Conservation (phyloP, 1,140 invertebrate species). For the Cotesia chilonis region DNA sequence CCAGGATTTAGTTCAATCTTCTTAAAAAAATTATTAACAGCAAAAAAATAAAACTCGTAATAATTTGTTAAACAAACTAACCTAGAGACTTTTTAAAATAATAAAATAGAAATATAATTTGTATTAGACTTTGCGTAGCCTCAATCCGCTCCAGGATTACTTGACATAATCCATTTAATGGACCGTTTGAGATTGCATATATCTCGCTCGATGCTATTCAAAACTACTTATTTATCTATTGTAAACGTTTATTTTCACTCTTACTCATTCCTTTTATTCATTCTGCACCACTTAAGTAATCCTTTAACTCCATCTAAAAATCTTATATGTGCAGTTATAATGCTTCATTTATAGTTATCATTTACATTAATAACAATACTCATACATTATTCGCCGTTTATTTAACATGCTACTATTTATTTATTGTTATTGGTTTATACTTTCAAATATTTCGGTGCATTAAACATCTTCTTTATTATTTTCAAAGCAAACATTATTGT, state of each 20-base stretch:
- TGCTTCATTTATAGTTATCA: no score
- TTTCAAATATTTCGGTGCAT: no score
- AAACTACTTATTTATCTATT: slow-evolving; percentile 18
- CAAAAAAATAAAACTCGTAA: not conserved
- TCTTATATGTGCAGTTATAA: not conserved
- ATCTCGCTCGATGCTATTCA: slow-evolving; percentile 7
- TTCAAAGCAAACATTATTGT: no score
- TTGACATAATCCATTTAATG: slow-evolving; percentile 21
- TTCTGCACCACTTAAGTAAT: slow-evolving; percentile 18
- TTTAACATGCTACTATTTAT: no score
- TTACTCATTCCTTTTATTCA: slow-evolving; percentile 5
- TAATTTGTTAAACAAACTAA: not conserved
- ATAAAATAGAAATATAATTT: not conserved
- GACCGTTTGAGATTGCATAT: not conserved
- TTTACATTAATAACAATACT: no score
- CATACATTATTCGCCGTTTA: not conserved
- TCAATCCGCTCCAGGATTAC: slow-evolving; percentile 6
- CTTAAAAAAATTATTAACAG: not conserved
- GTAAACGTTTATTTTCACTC: slow-evolving; percentile 17
- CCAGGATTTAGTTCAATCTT: not conserved
- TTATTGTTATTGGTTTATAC: no score
- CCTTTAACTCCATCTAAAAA: slow-evolving; percentile 9
- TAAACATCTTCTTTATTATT: no score
- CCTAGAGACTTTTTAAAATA: not conserved
- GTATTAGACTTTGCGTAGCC: slow-evolving; percentile 14